phyloP scores from a whole-genome alignment of 1,140 invertebrate genomes.

The Drosophila sproati region DNA sequence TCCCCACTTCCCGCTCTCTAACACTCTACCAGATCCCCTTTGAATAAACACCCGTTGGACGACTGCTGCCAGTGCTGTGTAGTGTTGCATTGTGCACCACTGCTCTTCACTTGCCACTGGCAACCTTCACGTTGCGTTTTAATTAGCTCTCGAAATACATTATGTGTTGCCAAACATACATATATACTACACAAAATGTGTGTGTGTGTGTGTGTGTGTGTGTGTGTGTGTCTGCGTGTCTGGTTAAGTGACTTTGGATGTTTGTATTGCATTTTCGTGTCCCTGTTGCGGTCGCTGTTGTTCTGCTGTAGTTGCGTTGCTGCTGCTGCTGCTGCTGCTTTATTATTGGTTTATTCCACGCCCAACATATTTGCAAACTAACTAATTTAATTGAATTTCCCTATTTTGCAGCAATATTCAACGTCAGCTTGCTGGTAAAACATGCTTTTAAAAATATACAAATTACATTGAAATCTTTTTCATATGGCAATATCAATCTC shows the following conservation, averaged over 20 bases:
- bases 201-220: neutral
- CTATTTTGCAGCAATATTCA: too few species aligned
- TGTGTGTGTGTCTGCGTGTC: constrained; percentile 5
- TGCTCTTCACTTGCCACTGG: constrained; percentile 7
- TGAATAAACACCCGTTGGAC: neutral
- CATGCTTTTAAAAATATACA: neutral
- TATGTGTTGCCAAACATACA: constrained; percentile 10
- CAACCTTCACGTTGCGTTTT: constrained; percentile 49
- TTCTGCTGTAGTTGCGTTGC: neutral
- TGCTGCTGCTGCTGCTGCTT: neutral
- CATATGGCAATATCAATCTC: too few species aligned
- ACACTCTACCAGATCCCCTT: too few species aligned
- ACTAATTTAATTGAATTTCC: too few species aligned
- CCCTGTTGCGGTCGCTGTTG: constrained; percentile 19
- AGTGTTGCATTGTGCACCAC: constrained; percentile 3
- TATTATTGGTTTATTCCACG: constrained; percentile 20
- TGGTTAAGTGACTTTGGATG: constrained; percentile 19
- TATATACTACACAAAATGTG: neutral
- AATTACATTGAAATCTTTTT: too few species aligned
- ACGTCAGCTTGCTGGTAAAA: neutral
- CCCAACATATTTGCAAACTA: neutral
- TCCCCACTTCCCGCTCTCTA: too few species aligned
- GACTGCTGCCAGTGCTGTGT: neutral
- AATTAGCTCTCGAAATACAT: constrained; percentile 62
- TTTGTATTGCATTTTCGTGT: constrained; percentile 43